phyloP scores from a whole-genome alignment of 2,888 invertebrate species.

The Rugalucina vietnamica region DNA sequence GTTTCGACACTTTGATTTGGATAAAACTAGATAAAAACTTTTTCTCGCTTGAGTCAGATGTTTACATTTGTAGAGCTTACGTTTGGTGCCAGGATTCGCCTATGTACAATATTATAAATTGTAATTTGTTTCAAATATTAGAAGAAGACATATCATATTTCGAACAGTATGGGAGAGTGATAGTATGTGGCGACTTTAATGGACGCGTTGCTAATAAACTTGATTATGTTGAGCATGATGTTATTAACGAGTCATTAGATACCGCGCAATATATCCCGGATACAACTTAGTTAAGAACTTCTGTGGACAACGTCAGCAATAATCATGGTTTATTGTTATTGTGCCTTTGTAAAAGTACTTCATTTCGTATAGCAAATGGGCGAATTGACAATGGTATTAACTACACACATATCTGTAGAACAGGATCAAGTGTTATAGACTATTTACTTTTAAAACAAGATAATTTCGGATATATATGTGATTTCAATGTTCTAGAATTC shows the following conservation, averaged over 20 bases:
- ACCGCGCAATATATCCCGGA: not conserved
- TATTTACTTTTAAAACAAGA: conserved; percentile 8
- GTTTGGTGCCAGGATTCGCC: not conserved
- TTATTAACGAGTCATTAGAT: not conserved
- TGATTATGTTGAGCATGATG: conserved; percentile 7
- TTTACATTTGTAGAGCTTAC: not conserved
- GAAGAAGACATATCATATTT: too few relatives aligned
- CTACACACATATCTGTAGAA: conserved; percentile 3
- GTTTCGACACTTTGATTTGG: not conserved
- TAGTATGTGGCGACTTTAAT: too few relatives aligned
- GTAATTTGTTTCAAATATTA: not conserved
- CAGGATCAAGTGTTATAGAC: conserved; percentile 6
- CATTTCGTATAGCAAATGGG: not conserved
- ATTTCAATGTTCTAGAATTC: not conserved
- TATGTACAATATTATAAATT: not conserved
- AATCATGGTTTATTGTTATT: not conserved
- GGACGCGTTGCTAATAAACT: not conserved
- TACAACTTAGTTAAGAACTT: not conserved
- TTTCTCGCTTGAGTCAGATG: not conserved
- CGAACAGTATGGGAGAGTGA: too few relatives aligned
- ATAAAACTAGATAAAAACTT: not conserved
- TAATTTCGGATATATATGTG: not conserved
- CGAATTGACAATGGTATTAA: not conserved
- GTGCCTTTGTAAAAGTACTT: conserved; percentile 5
- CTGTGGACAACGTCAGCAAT: not conserved